Conservation (phyloP, 2,888 invertebrate species). For the Polia nebulosa region DNA sequence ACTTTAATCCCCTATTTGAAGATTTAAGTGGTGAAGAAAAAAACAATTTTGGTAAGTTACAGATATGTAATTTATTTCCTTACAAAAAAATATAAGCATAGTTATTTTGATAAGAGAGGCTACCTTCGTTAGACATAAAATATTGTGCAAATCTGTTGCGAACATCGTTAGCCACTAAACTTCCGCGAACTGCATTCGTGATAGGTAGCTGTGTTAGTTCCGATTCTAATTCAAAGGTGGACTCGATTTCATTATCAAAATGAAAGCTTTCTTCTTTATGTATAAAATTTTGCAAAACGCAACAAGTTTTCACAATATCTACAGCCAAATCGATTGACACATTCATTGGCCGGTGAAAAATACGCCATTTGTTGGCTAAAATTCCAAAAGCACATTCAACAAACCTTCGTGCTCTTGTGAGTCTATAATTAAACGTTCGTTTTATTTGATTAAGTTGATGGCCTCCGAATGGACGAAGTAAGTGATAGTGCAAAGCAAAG, state of each 20-base stretch:
- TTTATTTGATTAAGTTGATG: conserved; percentile 52
- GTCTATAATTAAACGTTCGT: conserved; percentile 61
- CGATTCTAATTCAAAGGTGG: conserved; percentile 62
- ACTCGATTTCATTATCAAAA: conserved; percentile 59
- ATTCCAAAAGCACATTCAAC: conserved; percentile 67
- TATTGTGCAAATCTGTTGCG: conserved; percentile 65
- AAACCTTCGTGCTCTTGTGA: conserved; percentile 64
- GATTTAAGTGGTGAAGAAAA: conserved; percentile 61
- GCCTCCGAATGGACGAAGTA: conserved; percentile 37
- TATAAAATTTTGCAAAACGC: conserved; percentile 52
- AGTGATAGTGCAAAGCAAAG: conserved; percentile 55
- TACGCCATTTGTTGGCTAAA: conserved; percentile 62
- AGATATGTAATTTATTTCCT: conserved; percentile 43
- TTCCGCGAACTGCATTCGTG: conserved; percentile 63
- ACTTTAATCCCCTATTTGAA: conserved; percentile 45
- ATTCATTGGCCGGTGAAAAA: conserved; percentile 57
- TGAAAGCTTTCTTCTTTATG: conserved; percentile 29
- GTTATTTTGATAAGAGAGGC: conserved; percentile 51
- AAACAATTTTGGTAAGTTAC: conserved; percentile 61
- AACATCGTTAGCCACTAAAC: conserved; percentile 62
- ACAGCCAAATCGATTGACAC: conserved; percentile 34
- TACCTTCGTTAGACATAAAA: conserved; percentile 59
- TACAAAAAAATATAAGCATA: conserved; percentile 39
- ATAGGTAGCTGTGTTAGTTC: conserved; percentile 63
- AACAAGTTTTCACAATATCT: conserved; percentile 55